Evolutionary conservation across 2,113 vertebrate genomes (phyloP).

Genomic region (Emydura subglobosa): DNA sequence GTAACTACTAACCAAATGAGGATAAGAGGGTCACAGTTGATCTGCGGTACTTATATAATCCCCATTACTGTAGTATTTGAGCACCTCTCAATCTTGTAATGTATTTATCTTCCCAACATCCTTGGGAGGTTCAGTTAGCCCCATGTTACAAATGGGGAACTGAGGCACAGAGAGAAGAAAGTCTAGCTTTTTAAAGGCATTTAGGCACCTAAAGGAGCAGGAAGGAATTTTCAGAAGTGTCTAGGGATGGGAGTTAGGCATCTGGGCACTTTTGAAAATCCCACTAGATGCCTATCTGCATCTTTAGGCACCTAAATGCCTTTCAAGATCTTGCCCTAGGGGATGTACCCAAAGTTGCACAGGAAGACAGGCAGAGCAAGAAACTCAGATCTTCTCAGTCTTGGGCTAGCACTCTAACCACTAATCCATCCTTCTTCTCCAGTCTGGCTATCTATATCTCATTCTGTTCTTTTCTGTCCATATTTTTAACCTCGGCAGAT

Average conservation of each 20-base stretch:
- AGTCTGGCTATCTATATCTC: background rate
- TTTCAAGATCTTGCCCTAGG: background rate
- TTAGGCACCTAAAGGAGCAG: background rate
- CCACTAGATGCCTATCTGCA: background rate
- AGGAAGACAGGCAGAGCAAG: background rate
- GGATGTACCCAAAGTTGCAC: background rate
- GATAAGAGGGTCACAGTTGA: background rate
- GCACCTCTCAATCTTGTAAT: background rate
- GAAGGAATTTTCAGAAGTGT: background rate
- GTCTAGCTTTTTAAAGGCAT: background rate
- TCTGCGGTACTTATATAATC: background rate
- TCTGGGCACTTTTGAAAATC: background rate
- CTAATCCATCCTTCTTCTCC: background rate
- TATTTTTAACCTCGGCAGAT: background rate
- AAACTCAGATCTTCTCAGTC: background rate
- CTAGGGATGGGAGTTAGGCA: background rate
- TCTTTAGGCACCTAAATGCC: background rate
- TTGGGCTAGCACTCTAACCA: background rate
- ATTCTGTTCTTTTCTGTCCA: background rate
- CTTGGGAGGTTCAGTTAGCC: background rate
- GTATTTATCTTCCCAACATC: background rate
- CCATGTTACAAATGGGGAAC: background rate
- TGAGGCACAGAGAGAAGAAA: background rate
- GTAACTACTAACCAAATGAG: background rate
- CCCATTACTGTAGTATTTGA: background rate